These are phyloP conservation scores for Cathartes aura DNA, from an alignment of 2,113 vertebrate species.

Conservation along the genomic window DNA sequence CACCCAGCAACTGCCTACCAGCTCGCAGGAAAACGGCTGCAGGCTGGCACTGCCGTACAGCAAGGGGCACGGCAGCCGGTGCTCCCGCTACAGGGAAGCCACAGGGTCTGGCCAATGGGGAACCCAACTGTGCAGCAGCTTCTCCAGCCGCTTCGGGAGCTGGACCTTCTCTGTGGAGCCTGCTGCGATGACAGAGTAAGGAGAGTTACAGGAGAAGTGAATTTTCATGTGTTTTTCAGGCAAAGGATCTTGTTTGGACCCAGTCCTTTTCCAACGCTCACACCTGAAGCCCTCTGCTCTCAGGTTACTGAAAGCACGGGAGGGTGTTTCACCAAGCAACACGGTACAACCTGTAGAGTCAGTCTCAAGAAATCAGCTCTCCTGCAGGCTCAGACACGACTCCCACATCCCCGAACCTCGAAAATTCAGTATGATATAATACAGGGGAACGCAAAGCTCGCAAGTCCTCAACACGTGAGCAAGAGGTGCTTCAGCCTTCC, in stretches of 20 bases:
- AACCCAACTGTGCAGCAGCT: background rate
- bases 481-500: background rate
- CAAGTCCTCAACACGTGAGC: background rate
- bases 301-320: background rate
- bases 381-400: background rate
- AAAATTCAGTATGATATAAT: rapidly evolving
- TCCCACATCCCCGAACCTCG: rapidly evolving
- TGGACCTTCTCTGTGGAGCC: background rate
- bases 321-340: background rate
- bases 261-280: background rate
- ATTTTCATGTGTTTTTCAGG: background rate
- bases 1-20: background rate
- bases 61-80: background rate
- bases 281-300: background rate
- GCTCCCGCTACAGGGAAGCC: background rate
- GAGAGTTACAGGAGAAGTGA: background rate
- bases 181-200: rapidly evolving
- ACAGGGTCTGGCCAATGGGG: rapidly evolving
- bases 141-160: background rate
- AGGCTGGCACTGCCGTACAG: background rate
- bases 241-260: background rate
- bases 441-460: rapidly evolving
- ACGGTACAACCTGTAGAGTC: rapidly evolving
- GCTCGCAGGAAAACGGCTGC: rapidly evolving
- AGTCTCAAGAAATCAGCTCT: background rate